Percentiles rank a stretch among this genome's conserved stretches.
Evolutionary conservation across 2,113 vertebrate species (phyloP).

Genomic region (Carettochelys insculpta): DNA sequence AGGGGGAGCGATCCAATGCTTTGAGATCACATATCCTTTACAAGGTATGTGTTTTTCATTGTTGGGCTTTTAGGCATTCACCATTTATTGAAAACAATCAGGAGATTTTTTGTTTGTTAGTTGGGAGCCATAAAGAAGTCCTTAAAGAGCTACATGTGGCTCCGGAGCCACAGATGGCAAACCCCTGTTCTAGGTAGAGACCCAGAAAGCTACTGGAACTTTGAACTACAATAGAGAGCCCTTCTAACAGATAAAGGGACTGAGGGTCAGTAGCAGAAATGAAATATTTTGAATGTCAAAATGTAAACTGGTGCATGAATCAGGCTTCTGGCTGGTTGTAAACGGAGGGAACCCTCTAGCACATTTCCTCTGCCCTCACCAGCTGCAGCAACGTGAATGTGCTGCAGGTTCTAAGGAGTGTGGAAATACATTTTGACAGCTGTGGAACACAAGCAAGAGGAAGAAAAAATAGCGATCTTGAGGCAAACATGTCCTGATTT

Average conservation of each 20-base stretch:
- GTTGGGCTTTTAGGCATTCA: too few relatives aligned
- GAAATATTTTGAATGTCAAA: background rate
- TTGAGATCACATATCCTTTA: too few relatives aligned
- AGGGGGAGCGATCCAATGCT: too few relatives aligned
- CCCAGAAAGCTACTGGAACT: constrained; percentile 34
- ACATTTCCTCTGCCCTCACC: background rate
- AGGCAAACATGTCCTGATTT: constrained; percentile 43
- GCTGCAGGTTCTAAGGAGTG: constrained; percentile 26
- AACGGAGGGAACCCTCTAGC: background rate
- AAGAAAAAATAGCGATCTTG: constrained; percentile 40
- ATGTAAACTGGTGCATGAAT: background rate
- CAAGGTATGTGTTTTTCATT: too few relatives aligned
- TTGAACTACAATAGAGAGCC: background rate
- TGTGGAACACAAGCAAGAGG: constrained; percentile 16
- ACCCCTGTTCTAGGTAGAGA: too few relatives aligned
- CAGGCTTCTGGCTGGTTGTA: background rate
- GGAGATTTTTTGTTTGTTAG: too few relatives aligned
- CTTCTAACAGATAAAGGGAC: background rate
- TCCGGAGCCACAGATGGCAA: too few relatives aligned
- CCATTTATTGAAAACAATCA: too few relatives aligned
- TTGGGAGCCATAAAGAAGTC: too few relatives aligned
- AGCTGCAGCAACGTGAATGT: background rate
- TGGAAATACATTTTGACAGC: constrained; percentile 29
- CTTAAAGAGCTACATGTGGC: too few relatives aligned
- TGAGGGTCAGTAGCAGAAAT: background rate